Evolutionary conservation across 2,797 vertebrate genomes (phyloP), one percentile per base, ranked within the genome.

Genomic region (Cottoperca gobio): DNA sequence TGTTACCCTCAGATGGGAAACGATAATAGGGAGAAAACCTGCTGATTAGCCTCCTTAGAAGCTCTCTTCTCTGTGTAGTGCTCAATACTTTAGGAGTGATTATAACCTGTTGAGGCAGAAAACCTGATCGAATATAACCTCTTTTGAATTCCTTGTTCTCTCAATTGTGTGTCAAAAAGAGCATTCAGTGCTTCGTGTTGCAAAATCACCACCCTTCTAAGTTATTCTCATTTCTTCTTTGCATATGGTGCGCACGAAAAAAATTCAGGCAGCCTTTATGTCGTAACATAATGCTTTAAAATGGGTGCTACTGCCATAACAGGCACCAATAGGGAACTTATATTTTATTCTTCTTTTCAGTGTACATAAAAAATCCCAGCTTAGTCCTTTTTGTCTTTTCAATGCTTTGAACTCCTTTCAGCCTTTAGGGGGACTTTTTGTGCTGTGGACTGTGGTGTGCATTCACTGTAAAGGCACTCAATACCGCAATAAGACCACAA

Each of bases 271-370:
- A 68, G 91, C 94, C 94, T 96, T 94, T 97, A 94, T 92, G 92
- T 92, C 90, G 83, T 87, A 94, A 95, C 95, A 95, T 95, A 96
- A 96, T 95, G 95, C 97, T 97, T 97, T 98, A 97, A 98, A 97
- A 97, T 94, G 95, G 94, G 91, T 91, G 95, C 95, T 95, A 96
- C 92, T 94, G 95, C 96, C 95, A 96, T 97, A 98, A 97, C 96
- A 93, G 95, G 93, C 95, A 95, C 96, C 96, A 96, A 96, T 96
- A 95, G 95, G 92, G 95, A 98, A 98, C 94, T 97, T 97, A 99
- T 98, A 98, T 99, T 97, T 97, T 96, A 97, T 97, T 97, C 96
- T 97, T 97, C 97, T 97, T 97, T 99, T 99, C 97, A 99, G 97
- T 97, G 97, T 98, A 98, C 97, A 97, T 97, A 97, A 97, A 97